Evolutionary conservation across 2,888 invertebrate species (phyloP), one percentile per base, ranked within the genome.

Genomic region (Osedax fenrisi): DNA sequence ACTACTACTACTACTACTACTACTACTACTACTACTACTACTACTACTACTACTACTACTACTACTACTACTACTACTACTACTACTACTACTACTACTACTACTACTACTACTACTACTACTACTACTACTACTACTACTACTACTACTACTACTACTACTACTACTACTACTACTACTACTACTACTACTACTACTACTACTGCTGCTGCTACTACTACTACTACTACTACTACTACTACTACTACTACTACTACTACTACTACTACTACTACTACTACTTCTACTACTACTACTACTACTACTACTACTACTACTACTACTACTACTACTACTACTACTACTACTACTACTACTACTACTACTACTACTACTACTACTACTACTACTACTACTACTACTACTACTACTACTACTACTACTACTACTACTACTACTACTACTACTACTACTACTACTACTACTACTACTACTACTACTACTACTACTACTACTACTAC

Each of bases 401-500:
- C 56, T 56, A 56, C 56, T 56, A 56, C 61, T 61, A 61, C 61
- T 61, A 61, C 61, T 61, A 61, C 5, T 61, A 61, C 61, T 61
- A 61, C 61, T 56, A 56, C 56, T 56, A 56, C 56, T 56, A 56
- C 56, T 56, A 56, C 56, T 56, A 17, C 17, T 56, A 56, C 56
- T 56, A 56, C 56, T 56, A 56, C 56, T 56, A 56, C 17, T 56
- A 61, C 2, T 61, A 61, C 61, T 61, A 61, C 61, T 61, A 61
- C 2, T 61, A 61, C 61, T 61, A 61, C 61, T 61, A 61, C 61
- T 3, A 61, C 61, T 61, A 61, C 61, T 61, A 61, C 61, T 61
- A 61, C 61, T 61, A 61, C 5, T 61, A 61, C 61, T 61, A 61
- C 61, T 61, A 61, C 61, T 61, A 61, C 61, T 61, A 61, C 61